Evolutionary conservation across 2,113 vertebrate species (phyloP), one percentile per base, ranked within the genome.

Genomic region (Tachycineta bicolor): DNA sequence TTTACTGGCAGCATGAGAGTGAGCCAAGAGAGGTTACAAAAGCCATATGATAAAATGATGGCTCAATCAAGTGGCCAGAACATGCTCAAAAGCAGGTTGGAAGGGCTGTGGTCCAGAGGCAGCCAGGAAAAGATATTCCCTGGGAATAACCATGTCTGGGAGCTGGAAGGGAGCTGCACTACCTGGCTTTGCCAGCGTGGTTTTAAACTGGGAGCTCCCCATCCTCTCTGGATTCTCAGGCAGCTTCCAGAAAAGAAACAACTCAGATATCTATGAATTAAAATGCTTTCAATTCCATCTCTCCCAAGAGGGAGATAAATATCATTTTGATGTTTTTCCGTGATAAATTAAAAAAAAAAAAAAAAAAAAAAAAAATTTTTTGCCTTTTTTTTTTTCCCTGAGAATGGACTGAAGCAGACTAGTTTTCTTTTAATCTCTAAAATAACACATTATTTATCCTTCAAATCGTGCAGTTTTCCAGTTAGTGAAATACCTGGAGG

Each of bases 21-120:
- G 79, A 96, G 73, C 90, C 71, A 96, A 91, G 70, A 95, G 70
- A 41, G 10, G 50, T 96, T 97, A 96, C 90, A 96, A 96, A 97
- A 96, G 55, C 49, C 58, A 44, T 62, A 9, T 77, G 93, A 95
- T 89, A 97, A 95, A 93, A 64, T 73, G 58, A 46, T 94, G 96
- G 94, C 94, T 96, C 94, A 96, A 94, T 93, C 69, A 53, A 82
- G 86, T 9, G 62, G 85, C 92, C 19, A 9, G 60, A 58, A 86
- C 60, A 28, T 37, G 78, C 81, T 91, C 53, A 67, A 62, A 92
- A 96, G 31, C 67, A 79, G 59, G 34, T 59, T 92, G 94, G 67
- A 90, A 96, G 83, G 81, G 70, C 77, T 74, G 77, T 62, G 88
- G 29, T 91, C 28, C 29, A 93, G 73, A 55, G 78, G 82, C 80